Evolutionary conservation across 2,797 vertebrate genomes (phyloP).

Genomic region (Helicolenus hilgendorfi): DNA sequence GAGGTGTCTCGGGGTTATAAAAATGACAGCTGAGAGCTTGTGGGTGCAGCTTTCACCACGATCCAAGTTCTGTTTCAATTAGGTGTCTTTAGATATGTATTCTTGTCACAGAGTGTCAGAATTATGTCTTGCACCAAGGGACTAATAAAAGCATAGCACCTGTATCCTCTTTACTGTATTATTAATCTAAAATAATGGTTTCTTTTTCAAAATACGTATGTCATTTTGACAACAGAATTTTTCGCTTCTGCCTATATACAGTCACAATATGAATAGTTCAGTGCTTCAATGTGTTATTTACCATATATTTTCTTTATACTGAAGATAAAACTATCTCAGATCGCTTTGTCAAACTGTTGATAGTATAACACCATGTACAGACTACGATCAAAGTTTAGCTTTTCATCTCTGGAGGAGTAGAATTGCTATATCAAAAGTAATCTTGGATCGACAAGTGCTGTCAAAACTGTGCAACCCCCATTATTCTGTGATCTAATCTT

Average conservation of each 20-base stretch:
- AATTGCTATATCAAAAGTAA: slow-evolving; percentile 14
- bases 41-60: slow-evolving; percentile 12
- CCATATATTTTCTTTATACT: neutral
- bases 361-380: neutral
- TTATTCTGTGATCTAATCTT: slow-evolving; percentile 26
- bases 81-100: slow-evolving; percentile 21
- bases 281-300: neutral
- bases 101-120: slow-evolving; percentile 26
- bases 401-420: slow-evolving; percentile 22
- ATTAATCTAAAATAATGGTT: neutral
- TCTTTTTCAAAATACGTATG: neutral
- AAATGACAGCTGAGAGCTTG: slow-evolving; percentile 32
- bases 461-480: slow-evolving; percentile 8
- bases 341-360: neutral
- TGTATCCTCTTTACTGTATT: neutral
- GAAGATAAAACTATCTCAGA: neutral
- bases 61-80: slow-evolving; percentile 37
- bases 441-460: slow-evolving; percentile 9
- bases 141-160: slow-evolving; percentile 6
- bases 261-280: neutral
- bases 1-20: slow-evolving; percentile 24
- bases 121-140: slow-evolving; percentile 14
- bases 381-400: slow-evolving; percentile 3
- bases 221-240: neutral
- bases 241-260: neutral